Percentiles rank a stretch among this genome's conserved stretches.
phyloP scores from a whole-genome alignment of 23 tunicate genomes.

The Trididemnum miniatum region DNA sequence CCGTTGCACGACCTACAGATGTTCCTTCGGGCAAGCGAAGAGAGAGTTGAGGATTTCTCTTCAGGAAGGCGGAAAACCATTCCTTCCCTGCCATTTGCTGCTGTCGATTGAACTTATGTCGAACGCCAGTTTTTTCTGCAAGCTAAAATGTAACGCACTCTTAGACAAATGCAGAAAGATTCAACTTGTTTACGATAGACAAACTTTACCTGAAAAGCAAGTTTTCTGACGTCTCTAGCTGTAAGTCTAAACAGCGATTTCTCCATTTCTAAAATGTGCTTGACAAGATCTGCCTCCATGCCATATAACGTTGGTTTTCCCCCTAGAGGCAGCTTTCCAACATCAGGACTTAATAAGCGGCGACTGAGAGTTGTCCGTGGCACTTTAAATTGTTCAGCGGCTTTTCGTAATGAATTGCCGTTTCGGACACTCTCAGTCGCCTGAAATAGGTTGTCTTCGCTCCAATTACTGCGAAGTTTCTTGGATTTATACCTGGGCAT shows the following conservation, averaged over 20 bases:
- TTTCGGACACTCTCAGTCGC: no score
- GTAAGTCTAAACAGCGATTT: background rate
- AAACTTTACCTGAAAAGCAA: background rate
- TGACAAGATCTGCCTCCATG: background rate
- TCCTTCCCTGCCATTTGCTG: background rate
- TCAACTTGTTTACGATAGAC: background rate
- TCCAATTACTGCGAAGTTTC: no score
- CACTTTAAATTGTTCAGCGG: no score
- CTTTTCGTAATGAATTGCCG: no score
- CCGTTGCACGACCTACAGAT: background rate
- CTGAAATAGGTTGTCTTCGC: no score
- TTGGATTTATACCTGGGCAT: no score
- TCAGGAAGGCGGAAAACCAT: background rate
- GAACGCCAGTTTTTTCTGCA: background rate
- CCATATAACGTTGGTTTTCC: background rate
- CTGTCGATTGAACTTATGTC: background rate
- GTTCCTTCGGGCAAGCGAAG: background rate
- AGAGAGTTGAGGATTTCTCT: background rate
- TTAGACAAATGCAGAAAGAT: background rate
- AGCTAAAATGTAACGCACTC: background rate
- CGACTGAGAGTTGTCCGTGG: no score
- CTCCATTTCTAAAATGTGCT: background rate
- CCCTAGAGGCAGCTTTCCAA: background rate
- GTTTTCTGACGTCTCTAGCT: background rate
- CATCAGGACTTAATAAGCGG: background rate